Conservation (phyloP, 2,797 vertebrate genomes). For the Periparus ater region DNA sequence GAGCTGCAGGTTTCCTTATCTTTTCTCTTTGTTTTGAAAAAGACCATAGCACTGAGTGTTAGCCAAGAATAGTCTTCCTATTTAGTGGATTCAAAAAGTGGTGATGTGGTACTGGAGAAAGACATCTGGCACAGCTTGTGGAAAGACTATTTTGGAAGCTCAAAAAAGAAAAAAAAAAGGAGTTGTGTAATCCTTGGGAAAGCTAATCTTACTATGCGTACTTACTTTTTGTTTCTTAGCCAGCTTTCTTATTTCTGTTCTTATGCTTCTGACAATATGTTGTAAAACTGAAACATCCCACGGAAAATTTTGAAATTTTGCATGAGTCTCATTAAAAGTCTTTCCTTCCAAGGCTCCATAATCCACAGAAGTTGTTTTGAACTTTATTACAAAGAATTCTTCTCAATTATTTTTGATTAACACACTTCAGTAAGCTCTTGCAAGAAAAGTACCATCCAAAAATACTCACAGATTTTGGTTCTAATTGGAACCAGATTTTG, state of each 20-base stretch:
- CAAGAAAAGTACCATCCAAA: neutral
- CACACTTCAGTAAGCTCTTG: neutral
- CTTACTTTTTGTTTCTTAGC: conserved; percentile 7
- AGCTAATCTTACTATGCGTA: neutral
- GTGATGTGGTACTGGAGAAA: neutral
- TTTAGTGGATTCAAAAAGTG: neutral
- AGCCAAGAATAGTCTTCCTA: neutral
- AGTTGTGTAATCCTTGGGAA: conserved; percentile 13
- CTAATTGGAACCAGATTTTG: neutral
- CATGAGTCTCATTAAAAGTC: neutral
- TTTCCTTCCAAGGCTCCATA: neutral
- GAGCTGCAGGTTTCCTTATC: neutral
- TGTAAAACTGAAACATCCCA: neutral
- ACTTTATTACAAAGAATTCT: neutral
- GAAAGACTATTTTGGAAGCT: conserved; percentile 18
- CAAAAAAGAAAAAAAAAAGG: neutral
- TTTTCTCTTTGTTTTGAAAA: neutral
- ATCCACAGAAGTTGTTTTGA: conserved; percentile 1
- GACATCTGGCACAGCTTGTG: conserved; percentile 16
- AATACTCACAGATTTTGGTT: neutral
- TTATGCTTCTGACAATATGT: conserved; percentile 2
- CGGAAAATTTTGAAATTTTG: conserved; percentile 20
- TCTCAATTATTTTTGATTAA: conserved; percentile 16
- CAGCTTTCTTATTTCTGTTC: conserved; percentile 32
- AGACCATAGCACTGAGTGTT: neutral